Percentiles rank a stretch among this genome's conserved stretches.
Evolutionary conservation across 2,888 invertebrate species (phyloP).

Genomic region (Megaustenia siamemsis): DNA sequence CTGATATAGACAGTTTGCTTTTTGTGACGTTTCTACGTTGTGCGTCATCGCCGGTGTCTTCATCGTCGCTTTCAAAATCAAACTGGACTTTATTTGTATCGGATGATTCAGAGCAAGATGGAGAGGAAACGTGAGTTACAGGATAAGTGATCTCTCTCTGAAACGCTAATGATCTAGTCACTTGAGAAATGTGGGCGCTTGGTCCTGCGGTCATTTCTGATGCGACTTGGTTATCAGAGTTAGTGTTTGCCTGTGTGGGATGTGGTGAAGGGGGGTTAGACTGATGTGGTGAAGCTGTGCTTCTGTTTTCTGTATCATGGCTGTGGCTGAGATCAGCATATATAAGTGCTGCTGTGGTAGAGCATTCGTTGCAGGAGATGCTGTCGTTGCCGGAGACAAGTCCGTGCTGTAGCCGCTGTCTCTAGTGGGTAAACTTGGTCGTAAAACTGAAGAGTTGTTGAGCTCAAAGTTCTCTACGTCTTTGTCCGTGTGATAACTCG

Average conservation of each 20-base stretch:
- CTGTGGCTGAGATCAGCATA: slow-evolving; percentile 57
- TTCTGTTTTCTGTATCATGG: neutral
- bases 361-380: slow-evolving; percentile 48
- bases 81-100: slow-evolving; percentile 18
- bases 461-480: neutral
- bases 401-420: slow-evolving; percentile 75
- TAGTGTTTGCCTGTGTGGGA: neutral
- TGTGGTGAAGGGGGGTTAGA: neutral
- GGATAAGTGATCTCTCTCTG: no score
- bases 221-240: neutral
- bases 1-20: neutral
- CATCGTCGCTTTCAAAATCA: slow-evolving; percentile 33
- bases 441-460: neutral
- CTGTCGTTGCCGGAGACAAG: slow-evolving; percentile 66
- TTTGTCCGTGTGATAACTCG: neutral
- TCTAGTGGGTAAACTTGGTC: neutral
- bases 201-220: neutral
- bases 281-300: neutral
- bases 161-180: neutral
- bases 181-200: neutral
- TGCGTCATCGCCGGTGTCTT: neutral
- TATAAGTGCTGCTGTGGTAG: slow-evolving; percentile 58
- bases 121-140: neutral
- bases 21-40: neutral
- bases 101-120: slow-evolving; percentile 10